These are phyloP conservation scores for Tiliacea citrago DNA, from an alignment of 2,888 invertebrate species.

Conservation along the genomic window DNA sequence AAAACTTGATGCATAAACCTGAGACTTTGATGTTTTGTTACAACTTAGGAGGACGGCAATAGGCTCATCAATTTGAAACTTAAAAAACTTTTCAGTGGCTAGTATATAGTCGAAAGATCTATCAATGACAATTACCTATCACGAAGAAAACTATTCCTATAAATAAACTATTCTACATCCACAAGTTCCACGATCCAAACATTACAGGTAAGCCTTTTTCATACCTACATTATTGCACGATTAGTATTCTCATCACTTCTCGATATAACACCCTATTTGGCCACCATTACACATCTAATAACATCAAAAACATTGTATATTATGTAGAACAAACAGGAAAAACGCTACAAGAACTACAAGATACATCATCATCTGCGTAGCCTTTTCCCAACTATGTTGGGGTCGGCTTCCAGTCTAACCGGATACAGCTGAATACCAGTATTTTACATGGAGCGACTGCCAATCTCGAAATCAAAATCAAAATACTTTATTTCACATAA, in stretches of 20 bases:
- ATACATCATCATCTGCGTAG: too few relatives aligned
- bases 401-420: neutral
- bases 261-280: slow-evolving; percentile 45
- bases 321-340: slow-evolving; percentile 34
- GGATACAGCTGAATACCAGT: neutral
- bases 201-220: neutral
- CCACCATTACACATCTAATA: slow-evolving; percentile 42
- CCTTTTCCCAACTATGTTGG: neutral
- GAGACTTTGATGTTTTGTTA: too few relatives aligned
- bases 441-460: neutral
- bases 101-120: too few relatives aligned
- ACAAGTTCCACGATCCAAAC: neutral
- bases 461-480: neutral
- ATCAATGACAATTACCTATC: too few relatives aligned
- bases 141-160: too few relatives aligned
- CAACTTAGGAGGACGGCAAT: too few relatives aligned
- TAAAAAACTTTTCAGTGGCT: too few relatives aligned
- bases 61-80: too few relatives aligned
- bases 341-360: too few relatives aligned
- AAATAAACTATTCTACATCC: neutral
- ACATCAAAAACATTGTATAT: slow-evolving; percentile 32
- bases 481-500: too few relatives aligned
- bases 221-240: slow-evolving; percentile 16
- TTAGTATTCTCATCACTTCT: slow-evolving; percentile 38
- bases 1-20: too few relatives aligned